Percentiles rank a stretch among this genome's conserved stretches.
Evolutionary conservation across 2,888 invertebrate species (phyloP).

Genomic region (Drosophila antonietae): DNA sequence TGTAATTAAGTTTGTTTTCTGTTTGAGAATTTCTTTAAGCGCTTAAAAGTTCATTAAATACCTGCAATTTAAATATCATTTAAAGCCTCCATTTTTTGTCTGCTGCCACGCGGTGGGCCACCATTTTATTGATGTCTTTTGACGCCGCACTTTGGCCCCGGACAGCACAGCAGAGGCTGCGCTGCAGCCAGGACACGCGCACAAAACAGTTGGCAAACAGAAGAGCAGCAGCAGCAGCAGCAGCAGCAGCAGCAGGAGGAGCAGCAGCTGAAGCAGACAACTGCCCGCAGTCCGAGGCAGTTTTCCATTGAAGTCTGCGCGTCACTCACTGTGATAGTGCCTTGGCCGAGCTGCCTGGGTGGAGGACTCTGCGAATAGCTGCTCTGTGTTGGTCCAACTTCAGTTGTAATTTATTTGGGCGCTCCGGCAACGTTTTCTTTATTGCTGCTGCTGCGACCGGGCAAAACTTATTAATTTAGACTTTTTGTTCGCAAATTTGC

Average conservation of each 20-base stretch:
- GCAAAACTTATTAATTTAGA: constrained; percentile 79
- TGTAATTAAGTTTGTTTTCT: background rate
- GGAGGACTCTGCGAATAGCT: background rate
- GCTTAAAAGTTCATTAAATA: constrained; percentile 1
- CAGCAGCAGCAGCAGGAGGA: background rate
- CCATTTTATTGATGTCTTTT: constrained; percentile 74
- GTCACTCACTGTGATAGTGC: constrained; percentile 40
- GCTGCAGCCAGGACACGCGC: constrained; percentile 36
- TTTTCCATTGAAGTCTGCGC: constrained; percentile 49
- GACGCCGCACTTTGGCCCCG: constrained; percentile 52
- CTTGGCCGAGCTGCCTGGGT: background rate
- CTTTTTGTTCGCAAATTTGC: constrained; percentile 80
- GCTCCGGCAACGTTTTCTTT: constrained; percentile 65
- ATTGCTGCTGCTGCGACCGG: constrained; percentile 55
- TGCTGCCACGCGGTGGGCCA: constrained; percentile 36
- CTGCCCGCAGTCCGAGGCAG: constrained; percentile 55
- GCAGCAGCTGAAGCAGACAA: constrained; percentile 12
- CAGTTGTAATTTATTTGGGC: constrained; percentile 69
- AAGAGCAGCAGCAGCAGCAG: background rate
- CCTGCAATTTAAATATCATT: constrained; percentile 44
- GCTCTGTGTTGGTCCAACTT: constrained; percentile 31
- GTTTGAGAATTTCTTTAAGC: background rate
- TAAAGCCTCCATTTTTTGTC: constrained; percentile 28
- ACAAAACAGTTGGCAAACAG: constrained; percentile 44
- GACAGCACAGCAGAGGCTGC: constrained; percentile 4